Percentiles rank a stretch among this genome's conserved stretches.
These are phyloP conservation scores for Polydesmus complanatus DNA, from an alignment of 2,888 invertebrate species.

Conservation along the genomic window DNA sequence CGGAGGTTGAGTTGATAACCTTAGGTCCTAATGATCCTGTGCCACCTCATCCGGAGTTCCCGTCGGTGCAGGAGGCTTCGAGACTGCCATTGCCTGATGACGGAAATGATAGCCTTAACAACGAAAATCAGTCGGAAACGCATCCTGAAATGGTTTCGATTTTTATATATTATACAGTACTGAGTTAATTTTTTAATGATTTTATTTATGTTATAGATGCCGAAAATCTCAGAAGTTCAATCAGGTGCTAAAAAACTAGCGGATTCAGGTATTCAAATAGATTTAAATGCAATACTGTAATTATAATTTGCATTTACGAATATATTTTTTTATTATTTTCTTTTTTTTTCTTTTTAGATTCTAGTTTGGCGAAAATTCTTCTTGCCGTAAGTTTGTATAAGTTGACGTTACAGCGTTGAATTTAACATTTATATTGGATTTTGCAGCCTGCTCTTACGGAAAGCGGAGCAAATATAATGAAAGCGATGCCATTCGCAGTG, in stretches of 20 bases:
- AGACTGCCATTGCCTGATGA: neutral
- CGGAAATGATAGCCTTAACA: neutral
- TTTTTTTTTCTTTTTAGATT: neutral
- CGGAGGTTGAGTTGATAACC: slow-evolving; percentile 6
- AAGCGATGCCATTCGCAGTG: too few relatives aligned
- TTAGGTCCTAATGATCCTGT: slow-evolving; percentile 6
- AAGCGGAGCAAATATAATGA: too few relatives aligned
- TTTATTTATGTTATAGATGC: neutral
- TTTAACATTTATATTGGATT: too few relatives aligned
- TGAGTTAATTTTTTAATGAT: neutral
- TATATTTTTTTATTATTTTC: neutral
- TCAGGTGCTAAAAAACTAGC: neutral
- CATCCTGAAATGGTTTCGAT: neutral
- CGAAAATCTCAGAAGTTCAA: neutral
- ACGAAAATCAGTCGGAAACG: neutral
- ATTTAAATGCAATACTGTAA: too few relatives aligned
- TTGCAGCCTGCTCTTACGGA: too few relatives aligned
- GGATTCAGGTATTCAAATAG: neutral
- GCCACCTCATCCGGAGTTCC: slow-evolving; percentile 3
- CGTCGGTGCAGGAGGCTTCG: slow-evolving; percentile 5
- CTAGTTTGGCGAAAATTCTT: too few relatives aligned
- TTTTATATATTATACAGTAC: neutral
- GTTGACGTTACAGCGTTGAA: too few relatives aligned
- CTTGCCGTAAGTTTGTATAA: too few relatives aligned
- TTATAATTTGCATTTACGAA: too few relatives aligned